These are phyloP conservation scores for Melitaea cinxia DNA, from an alignment of 1,140 invertebrate species.

Conservation along the genomic window DNA sequence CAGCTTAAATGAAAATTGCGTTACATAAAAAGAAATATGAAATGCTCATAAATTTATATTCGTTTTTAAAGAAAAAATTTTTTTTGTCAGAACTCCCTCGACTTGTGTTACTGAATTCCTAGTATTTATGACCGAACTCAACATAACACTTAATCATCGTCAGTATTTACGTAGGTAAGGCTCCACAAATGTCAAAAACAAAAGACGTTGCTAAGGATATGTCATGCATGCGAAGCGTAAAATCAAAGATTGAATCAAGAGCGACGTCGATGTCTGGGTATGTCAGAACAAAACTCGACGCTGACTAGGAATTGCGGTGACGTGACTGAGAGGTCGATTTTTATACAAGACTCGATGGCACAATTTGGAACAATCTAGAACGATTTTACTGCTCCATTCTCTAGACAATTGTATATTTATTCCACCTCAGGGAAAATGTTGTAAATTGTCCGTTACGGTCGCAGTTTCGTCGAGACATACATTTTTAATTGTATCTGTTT, in stretches of 20 bases:
- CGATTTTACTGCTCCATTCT: conserved; percentile 44
- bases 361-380: conserved; percentile 48
- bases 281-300: conserved; percentile 22
- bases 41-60: too few species aligned
- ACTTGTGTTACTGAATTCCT: too few species aligned
- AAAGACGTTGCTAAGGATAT: conserved; percentile 18
- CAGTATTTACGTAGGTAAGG: background rate
- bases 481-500: conserved; percentile 11
- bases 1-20: too few species aligned
- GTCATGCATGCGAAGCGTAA: conserved; percentile 25
- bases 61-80: too few species aligned
- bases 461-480: conserved; percentile 2
- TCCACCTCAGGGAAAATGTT: conserved; percentile 42
- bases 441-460: conserved; percentile 35
- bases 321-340: conserved; percentile 48
- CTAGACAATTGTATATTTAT: conserved; percentile 48
- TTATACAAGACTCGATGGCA: conserved; percentile 44
- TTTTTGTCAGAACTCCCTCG: too few species aligned
- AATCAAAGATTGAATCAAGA: conserved; percentile 26
- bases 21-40: too few species aligned
- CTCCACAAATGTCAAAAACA: conserved; percentile 1
- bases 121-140: background rate
- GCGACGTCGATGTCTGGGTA: conserved; percentile 15
- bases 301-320: conserved; percentile 47
- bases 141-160: background rate